phyloP scores from a whole-genome alignment of 2,797 vertebrate genomes.

The Basileuterus tristriatus region DNA sequence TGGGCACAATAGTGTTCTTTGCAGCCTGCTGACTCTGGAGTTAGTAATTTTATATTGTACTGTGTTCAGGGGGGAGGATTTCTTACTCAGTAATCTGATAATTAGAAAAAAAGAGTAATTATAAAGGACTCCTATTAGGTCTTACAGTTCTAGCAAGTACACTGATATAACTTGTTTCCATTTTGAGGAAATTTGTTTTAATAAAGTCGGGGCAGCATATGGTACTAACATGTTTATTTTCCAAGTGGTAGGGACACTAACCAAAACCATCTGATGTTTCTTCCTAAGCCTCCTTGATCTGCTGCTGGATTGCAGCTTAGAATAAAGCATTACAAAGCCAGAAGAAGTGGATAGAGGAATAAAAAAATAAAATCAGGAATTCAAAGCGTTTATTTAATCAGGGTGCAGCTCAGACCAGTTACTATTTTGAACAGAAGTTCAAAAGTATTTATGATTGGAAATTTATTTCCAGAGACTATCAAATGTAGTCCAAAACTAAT shows the following conservation, averaged over 20 bases:
- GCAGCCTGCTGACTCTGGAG: neutral
- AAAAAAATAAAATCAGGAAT: neutral
- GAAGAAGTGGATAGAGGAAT: neutral
- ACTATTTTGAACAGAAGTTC: neutral
- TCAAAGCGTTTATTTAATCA: neutral
- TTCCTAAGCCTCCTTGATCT: slow-evolving; percentile 69
- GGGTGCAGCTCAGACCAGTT: neutral
- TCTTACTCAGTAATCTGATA: neutral
- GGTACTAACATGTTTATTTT: slow-evolving; percentile 35
- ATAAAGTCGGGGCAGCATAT: slow-evolving; percentile 31
- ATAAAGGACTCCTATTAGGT: neutral
- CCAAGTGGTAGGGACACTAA: slow-evolving; percentile 20
- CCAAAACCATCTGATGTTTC: slow-evolving; percentile 60
- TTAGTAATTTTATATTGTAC: neutral
- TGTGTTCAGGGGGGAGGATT: neutral
- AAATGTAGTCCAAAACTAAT: neutral
- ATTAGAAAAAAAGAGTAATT: neutral
- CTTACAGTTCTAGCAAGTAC: neutral
- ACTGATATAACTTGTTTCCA: neutral
- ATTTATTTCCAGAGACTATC: neutral
- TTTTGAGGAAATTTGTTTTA: slow-evolving; percentile 17
- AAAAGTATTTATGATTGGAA: neutral
- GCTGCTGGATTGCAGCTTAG: slow-evolving; percentile 56
- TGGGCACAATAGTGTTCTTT: neutral
- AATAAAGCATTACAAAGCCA: neutral